These are phyloP conservation scores for Idaea straminata DNA, from an alignment of 2,888 invertebrate genomes.

Conservation along the genomic window DNA sequence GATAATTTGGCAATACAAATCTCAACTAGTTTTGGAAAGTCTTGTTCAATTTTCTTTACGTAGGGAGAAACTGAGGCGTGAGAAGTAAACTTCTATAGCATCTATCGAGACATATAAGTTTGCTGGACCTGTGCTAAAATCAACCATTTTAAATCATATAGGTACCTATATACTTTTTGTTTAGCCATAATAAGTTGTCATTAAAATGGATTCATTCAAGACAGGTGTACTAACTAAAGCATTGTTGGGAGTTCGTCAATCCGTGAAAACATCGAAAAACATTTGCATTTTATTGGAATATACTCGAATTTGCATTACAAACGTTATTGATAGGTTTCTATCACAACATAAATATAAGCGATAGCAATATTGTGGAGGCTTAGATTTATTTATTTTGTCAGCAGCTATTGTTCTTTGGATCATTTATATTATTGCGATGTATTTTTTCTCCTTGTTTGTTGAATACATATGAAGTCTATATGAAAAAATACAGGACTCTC, in stretches of 20 bases:
- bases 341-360: constrained; percentile 40
- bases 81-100: too few relatives aligned
- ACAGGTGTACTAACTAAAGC: constrained; percentile 14
- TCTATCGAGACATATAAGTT: too few relatives aligned
- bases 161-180: too few relatives aligned
- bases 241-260: constrained; percentile 35
- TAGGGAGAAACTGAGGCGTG: too few relatives aligned
- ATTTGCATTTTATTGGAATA: constrained; percentile 69
- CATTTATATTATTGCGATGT: neutral
- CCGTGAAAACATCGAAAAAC: constrained; percentile 40
- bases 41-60: too few relatives aligned
- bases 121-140: too few relatives aligned
- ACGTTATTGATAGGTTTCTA: constrained; percentile 49
- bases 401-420: neutral
- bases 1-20: too few relatives aligned
- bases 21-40: too few relatives aligned
- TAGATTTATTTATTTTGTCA: constrained; percentile 1
- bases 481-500: neutral
- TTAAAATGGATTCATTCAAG: neutral
- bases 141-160: too few relatives aligned
- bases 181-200: too few relatives aligned
- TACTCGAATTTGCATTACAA: constrained; percentile 62
- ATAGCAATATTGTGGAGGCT: neutral
- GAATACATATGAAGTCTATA: neutral
- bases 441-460: neutral